These are phyloP conservation scores for Scartelaos histophorus DNA, from an alignment of 2,113 vertebrate species.

Conservation along the genomic window DNA sequence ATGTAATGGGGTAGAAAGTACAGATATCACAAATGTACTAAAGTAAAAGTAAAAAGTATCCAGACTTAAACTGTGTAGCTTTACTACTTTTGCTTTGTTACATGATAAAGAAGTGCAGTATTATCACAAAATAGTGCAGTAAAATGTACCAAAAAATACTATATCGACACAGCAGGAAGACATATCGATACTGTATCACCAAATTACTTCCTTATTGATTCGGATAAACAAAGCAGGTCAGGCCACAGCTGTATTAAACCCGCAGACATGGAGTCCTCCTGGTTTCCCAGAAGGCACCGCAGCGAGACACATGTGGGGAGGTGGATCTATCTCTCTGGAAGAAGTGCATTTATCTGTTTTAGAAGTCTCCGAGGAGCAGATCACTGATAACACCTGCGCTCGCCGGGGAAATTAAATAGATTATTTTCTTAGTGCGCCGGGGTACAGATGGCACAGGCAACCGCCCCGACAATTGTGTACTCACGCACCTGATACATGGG, in stretches of 20 bases:
- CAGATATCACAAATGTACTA: too few relatives aligned
- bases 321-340: conserved; percentile 63
- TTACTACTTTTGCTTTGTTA: too few relatives aligned
- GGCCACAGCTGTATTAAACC: conserved; percentile 28
- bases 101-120: too few relatives aligned
- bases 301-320: conserved; percentile 51
- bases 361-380: conserved; percentile 63
- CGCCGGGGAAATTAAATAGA: conserved; percentile 71
- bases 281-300: conserved; percentile 41
- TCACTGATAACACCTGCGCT: conserved; percentile 69
- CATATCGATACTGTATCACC: too few relatives aligned
- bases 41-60: too few relatives aligned
- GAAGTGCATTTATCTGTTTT: conserved; percentile 66
- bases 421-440: conserved; percentile 63
- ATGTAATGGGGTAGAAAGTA: too few relatives aligned
- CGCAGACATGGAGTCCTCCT: conserved; percentile 13
- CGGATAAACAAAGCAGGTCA: conserved; percentile 34
- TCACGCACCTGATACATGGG: conserved; percentile 39
- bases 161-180: too few relatives aligned
- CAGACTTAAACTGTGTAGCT: too few relatives aligned
- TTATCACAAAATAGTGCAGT: too few relatives aligned
- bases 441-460: conserved; percentile 59
- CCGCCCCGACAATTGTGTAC: conserved; percentile 44
- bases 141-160: too few relatives aligned
- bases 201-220: conserved; percentile 17